These are phyloP conservation scores for Eulemur rubriventer DNA, from an alignment of 2,797 vertebrate genomes.

Conservation along the genomic window DNA sequence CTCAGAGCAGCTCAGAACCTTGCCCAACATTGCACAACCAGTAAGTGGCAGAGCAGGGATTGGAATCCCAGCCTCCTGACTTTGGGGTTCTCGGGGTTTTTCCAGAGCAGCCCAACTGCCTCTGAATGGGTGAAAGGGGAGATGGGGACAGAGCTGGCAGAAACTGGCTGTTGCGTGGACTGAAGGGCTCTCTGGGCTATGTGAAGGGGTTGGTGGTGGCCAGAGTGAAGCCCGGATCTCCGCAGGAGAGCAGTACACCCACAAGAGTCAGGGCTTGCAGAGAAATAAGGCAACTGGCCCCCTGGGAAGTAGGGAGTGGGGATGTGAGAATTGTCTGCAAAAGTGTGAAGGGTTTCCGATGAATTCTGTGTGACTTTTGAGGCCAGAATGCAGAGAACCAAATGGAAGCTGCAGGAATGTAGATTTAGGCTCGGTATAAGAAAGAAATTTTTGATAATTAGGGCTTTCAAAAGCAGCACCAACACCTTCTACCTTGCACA, in stretches of 20 bases:
- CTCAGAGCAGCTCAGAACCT: conserved; percentile 8
- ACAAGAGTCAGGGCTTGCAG: background rate
- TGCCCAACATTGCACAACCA: conserved; percentile 41
- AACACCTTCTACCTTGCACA: background rate
- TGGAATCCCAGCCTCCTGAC: background rate
- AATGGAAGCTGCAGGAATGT: background rate
- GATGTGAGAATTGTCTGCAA: background rate
- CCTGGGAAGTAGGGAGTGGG: background rate
- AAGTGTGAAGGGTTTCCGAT: background rate
- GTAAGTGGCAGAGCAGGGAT: background rate
- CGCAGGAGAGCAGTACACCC: background rate
- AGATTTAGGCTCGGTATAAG: background rate
- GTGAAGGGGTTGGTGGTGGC: background rate
- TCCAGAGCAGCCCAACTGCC: background rate
- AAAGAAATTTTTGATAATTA: background rate
- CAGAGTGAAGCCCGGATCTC: background rate
- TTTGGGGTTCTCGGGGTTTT: conserved; percentile 7
- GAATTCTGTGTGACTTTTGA: background rate
- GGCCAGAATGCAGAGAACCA: background rate
- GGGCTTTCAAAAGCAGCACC: background rate
- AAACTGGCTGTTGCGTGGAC: background rate
- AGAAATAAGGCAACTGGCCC: background rate
- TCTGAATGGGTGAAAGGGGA: background rate
- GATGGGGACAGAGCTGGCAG: background rate
- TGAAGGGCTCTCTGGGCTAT: background rate